phyloP scores from a whole-genome alignment of 1,140 invertebrate species.

The Hypothenemus hampei region DNA sequence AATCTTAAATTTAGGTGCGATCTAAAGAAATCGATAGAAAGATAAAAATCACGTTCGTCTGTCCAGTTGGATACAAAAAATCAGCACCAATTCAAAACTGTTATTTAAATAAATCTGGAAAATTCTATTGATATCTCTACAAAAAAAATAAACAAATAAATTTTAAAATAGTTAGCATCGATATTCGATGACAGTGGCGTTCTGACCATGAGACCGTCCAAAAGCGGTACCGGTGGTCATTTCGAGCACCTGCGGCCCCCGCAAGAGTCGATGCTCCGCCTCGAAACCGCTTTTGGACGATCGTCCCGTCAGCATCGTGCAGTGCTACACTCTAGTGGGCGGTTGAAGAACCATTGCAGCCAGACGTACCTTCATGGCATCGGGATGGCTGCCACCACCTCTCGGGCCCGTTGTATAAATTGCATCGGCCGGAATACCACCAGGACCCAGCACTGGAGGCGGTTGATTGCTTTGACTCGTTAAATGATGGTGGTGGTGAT shows the following conservation, averaged over 20 bases:
- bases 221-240: constrained; percentile 11
- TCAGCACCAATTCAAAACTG: too few species aligned
- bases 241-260: neutral
- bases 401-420: constrained; percentile 51
- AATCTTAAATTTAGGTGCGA: too few species aligned
- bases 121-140: too few species aligned
- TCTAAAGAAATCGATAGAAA: too few species aligned
- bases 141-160: too few species aligned
- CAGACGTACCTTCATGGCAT: constrained; percentile 73
- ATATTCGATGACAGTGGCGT: constrained; percentile 42
- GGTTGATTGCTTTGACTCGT: neutral
- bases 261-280: neutral
- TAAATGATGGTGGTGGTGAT: too few species aligned
- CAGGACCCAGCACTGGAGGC: constrained; percentile 34
- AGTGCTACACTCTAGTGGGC: constrained; percentile 70
- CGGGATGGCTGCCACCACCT: constrained; percentile 40
- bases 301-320: constrained; percentile 35
- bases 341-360: constrained; percentile 72
- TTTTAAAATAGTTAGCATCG: constrained; percentile 37
- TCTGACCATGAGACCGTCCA: constrained; percentile 28
- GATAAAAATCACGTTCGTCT: too few species aligned
- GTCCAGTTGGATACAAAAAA: too few species aligned
- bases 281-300: constrained; percentile 6
- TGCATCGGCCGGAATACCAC: constrained; percentile 53
- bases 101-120: too few species aligned